A percentile compares a stretch with the other conserved stretches of the same genome.
Evolutionary conservation across 2,888 invertebrate genomes (phyloP).

Genomic region (Pherbina coryleti): DNA sequence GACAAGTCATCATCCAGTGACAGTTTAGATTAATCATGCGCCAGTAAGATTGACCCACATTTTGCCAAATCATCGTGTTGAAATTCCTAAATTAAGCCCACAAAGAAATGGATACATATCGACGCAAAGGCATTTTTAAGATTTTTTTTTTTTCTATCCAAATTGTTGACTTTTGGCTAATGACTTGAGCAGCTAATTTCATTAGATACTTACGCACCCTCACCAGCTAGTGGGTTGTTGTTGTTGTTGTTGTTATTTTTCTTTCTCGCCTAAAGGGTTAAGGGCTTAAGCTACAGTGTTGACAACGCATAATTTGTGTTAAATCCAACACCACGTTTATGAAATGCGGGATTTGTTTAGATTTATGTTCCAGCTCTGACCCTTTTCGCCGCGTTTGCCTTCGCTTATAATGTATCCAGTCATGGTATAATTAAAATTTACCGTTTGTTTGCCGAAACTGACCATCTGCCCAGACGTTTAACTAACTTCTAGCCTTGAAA

Average conservation of each 20-base stretch:
- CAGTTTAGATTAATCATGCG: conserved; percentile 63
- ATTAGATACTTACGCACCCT: conserved; percentile 36
- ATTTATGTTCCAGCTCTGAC: neutral
- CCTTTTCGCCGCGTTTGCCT: neutral
- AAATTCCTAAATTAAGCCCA: conserved; percentile 31
- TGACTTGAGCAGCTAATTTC: conserved; percentile 50
- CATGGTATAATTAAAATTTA: conserved; percentile 2
- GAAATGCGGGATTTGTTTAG: conserved; percentile 47
- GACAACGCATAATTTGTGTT: conserved; percentile 48
- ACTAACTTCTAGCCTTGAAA: neutral
- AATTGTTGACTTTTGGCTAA: conserved; percentile 54
- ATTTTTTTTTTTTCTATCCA: neutral
- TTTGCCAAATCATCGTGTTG: conserved; percentile 67
- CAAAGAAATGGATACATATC: neutral
- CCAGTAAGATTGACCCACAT: conserved; percentile 47
- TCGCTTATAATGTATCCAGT: neutral
- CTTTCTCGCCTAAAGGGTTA: conserved; percentile 38
- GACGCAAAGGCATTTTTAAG: neutral
- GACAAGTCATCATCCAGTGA: conserved; percentile 56
- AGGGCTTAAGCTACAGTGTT: conserved; percentile 46
- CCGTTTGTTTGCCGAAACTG: neutral
- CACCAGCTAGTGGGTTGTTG: conserved; percentile 29
- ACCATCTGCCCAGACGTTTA: conserved; percentile 24
- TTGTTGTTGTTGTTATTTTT: neutral
- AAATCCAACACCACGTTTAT: neutral